A percentile compares a stretch with the other conserved stretches of the same genome.
Conservation (phyloP, 2,113 vertebrate species). For the Anguilla rostrata region DNA sequence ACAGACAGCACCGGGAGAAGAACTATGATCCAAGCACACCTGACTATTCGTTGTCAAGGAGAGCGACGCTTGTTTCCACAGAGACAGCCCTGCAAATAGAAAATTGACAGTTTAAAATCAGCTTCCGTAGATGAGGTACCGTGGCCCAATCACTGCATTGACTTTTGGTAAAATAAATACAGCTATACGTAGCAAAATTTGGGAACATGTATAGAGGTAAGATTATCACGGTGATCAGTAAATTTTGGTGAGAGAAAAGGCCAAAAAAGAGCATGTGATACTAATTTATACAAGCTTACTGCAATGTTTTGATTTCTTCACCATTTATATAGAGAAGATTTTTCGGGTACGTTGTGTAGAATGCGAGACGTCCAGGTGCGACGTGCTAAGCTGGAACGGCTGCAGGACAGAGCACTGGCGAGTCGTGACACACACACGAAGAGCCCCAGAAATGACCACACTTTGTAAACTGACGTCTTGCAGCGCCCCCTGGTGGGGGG, state of each 20-base stretch:
- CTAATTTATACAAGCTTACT: too few relatives aligned
- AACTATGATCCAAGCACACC: background rate
- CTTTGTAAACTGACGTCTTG: background rate
- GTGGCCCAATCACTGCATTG: background rate
- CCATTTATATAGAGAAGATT: too few relatives aligned
- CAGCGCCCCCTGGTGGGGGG: background rate
- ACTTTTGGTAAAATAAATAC: background rate
- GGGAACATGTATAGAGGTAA: too few relatives aligned
- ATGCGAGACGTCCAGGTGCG: too few relatives aligned
- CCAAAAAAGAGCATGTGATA: too few relatives aligned
- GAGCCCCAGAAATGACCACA: background rate
- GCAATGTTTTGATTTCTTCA: too few relatives aligned
- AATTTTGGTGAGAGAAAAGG: too few relatives aligned
- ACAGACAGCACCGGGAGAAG: background rate
- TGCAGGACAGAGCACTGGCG: background rate
- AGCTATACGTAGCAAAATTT: too few relatives aligned
- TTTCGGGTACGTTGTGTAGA: too few relatives aligned
- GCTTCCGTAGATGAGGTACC: background rate
- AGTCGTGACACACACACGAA: too few relatives aligned
- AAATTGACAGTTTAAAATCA: background rate
- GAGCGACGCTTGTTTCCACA: background rate
- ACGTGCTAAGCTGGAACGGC: background rate
- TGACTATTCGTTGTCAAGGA: background rate
- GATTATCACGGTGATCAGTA: too few relatives aligned
- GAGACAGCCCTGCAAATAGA: background rate